phyloP scores from a whole-genome alignment of 2,797 vertebrate species.

The Phrynocephalus vlangalii region DNA sequence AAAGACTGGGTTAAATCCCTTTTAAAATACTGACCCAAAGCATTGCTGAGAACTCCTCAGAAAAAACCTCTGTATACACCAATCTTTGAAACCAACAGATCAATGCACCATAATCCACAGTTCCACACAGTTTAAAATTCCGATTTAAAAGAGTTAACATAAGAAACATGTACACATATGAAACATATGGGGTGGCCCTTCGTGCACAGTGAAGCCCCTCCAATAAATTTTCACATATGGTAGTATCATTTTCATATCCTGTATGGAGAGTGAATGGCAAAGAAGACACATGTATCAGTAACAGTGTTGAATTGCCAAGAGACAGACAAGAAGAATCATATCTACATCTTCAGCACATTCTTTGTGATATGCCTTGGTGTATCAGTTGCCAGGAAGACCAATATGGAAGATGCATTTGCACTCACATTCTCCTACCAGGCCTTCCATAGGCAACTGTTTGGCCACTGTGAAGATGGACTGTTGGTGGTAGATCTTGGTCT shows the following conservation, averaged over 20 bases:
- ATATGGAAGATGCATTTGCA: too few relatives aligned
- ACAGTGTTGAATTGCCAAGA: not conserved
- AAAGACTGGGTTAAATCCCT: not conserved
- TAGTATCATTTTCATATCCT: not conserved
- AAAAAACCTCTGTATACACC: constrained; percentile 3
- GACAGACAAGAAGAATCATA: not conserved
- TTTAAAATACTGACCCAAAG: not conserved
- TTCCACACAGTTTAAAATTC: not conserved
- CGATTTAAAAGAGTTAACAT: too few relatives aligned
- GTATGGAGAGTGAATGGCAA: not conserved
- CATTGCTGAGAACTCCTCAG: not conserved
- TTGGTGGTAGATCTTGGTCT: too few relatives aligned
- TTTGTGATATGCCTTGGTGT: not conserved
- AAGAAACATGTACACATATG: too few relatives aligned
- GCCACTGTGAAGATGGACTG: too few relatives aligned
- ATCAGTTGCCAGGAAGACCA: too few relatives aligned
- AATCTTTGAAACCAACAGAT: not conserved
- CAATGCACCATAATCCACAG: not conserved
- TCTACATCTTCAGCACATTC: not conserved
- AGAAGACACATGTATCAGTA: not conserved
- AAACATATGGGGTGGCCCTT: too few relatives aligned
- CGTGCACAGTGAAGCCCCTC: too few relatives aligned
- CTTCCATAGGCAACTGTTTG: too few relatives aligned
- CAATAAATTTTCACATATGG: not conserved
- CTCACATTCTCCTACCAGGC: too few relatives aligned